A percentile compares a stretch with the other conserved stretches of the same genome.
Conservation (phyloP, 2,888 invertebrate genomes). For the Amiota mariae region DNA sequence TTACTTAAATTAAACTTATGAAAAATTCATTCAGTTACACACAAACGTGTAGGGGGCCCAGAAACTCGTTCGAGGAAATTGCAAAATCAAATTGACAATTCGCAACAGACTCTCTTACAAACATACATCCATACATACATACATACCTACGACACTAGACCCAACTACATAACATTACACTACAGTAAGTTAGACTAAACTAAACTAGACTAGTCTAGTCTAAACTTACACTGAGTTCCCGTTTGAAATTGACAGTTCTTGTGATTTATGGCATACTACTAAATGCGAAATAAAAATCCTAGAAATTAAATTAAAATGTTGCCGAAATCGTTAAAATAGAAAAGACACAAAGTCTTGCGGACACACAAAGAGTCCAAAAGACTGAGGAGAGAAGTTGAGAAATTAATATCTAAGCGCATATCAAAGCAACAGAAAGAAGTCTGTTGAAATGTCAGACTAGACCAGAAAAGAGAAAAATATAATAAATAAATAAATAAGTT, state of each 20-base stretch:
- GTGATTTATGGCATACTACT: conserved; percentile 26
- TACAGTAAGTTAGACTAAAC: not conserved
- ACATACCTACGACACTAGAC: not conserved
- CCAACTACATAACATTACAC: not conserved
- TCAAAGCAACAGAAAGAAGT: conserved; percentile 9
- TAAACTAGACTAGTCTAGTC: not conserved
- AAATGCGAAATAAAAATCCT: conserved; percentile 8
- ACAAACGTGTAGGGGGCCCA: conserved; percentile 16
- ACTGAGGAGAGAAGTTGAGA: not conserved
- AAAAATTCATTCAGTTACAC: too few relatives aligned
- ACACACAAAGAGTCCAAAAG: not conserved
- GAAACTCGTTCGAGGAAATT: conserved; percentile 56
- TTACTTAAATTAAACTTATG: too few relatives aligned
- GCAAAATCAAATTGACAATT: conserved; percentile 23
- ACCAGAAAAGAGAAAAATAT: conserved; percentile 1
- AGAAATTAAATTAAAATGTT: conserved; percentile 58
- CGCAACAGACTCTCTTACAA: not conserved
- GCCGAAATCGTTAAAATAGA: conserved; percentile 13
- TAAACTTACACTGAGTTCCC: not conserved
- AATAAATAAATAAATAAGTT: conserved; percentile 7
- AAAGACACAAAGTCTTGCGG: not conserved
- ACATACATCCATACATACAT: too few relatives aligned
- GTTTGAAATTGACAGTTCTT: conserved; percentile 20
- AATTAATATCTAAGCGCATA: conserved; percentile 18
- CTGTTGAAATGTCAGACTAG: not conserved